Evolutionary conservation across 2,113 vertebrate genomes (phyloP), one percentile per base, ranked within the genome.

Genomic region (Amazona guildingii): DNA sequence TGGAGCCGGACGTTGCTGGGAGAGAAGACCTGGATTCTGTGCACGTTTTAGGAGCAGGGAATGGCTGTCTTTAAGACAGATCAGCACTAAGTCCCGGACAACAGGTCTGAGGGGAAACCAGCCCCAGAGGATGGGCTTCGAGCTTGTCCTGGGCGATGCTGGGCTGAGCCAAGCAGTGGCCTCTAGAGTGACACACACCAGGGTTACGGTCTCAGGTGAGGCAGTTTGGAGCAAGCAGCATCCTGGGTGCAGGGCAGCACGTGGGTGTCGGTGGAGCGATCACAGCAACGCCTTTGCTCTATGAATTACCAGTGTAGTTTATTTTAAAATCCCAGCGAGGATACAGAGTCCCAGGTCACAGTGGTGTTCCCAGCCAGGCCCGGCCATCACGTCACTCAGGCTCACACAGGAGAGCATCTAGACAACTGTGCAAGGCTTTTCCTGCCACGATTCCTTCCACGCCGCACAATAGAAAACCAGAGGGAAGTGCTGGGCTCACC

Each of bases 401-500:
- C 83, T 68, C 88, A 91, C 46, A 17, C 54, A 49, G 57, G 85
- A 86, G 83, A 92, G 21, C 1, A 73, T 7, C 75, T 33, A 82
- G 63, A 35, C 33, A 87, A 76, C 61, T 86, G 86, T 87, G 94
- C 94, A 87, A 90, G 67, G 77, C 70, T 92, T 92, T 27, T 93
- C 85, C 77, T 83, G 84, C 83, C 67, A 89, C 46, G 80, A 80
- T 74, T 88, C 87, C 83, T 85, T 93, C 86, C 52, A 31, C 4
- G 27, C 84, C 10, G 25, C 7, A 1, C 43, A 49, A 59, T 1
- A 83, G 79, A 97, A 96, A 98, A 96, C 96, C 98, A 94, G 97
- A 61, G 97, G 97, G 90, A 97, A 68, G 92, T 37, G 31, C 11
- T 7, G 37, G 52, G 73, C 48, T 51, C n/a, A 24, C 54, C 97